Evolutionary conservation across 2,797 vertebrate genomes (phyloP), one percentile per base, ranked within the genome.

Genomic region (Brachyalestes nurse): DNA sequence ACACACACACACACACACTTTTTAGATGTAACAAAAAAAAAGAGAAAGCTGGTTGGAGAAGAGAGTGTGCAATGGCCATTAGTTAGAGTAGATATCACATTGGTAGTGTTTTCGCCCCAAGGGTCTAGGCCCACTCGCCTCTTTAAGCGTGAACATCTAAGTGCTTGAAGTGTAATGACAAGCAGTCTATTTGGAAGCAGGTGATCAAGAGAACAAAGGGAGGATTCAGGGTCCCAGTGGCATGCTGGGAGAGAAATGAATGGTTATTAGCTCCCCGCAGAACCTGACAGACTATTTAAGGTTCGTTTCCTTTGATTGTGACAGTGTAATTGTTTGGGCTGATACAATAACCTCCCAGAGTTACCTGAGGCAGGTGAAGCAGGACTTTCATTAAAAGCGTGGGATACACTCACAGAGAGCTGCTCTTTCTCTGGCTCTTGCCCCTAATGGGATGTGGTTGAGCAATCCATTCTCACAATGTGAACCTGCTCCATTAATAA

Each of bases 261-360:
- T 92, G 91, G 92, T 94, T 92, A 95, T 95, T 94, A 94, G 93
- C 90, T 91, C 91, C 89, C 91, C 65, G 87, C 91, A 92, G 89
- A 90, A 92, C 90, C 86, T 90, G 93, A 93, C 92, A 88, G 93
- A 92, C 92, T 91, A 89, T 92, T 95, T 95, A 93, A 93, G 93
- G 90, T 89, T 91, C 88, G 93, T 93, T 94, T 94, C 94, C 94
- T 95, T 95, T 95, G 95, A 95, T 95, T 95, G 94, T 95, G 95
- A 95, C 95, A 95, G 94, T 95, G 93, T 95, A 95, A 95, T 95
- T 95, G 94, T 95, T 93, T 90, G 62, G 88, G 86, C 92, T 94
- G 94, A 95, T 94, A 93, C 93, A 93, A 94, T 95, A 94, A 92
- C 87, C 89, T 91, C 82, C 82, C 93, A 86, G 88, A 86, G 70